Conservation (phyloP, 2,113 vertebrate genomes). For the Onychostoma macrolepis region DNA sequence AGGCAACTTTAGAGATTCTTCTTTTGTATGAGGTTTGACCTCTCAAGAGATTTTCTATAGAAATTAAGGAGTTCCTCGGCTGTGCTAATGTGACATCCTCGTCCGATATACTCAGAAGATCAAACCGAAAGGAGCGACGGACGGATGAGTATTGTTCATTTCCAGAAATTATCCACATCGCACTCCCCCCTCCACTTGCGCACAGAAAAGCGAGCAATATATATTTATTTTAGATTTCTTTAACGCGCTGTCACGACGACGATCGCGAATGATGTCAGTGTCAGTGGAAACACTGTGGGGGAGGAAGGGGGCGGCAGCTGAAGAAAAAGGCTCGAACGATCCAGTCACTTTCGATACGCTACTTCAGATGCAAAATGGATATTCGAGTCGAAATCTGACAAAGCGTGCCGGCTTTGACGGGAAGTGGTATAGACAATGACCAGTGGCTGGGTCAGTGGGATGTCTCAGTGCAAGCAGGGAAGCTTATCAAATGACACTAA, state of each 20-base stretch:
- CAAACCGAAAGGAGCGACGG: conserved; percentile 73
- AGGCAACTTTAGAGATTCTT: conserved; percentile 83
- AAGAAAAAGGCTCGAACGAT: conserved; percentile 97
- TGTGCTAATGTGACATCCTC: conserved; percentile 52
- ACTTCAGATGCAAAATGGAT: conserved; percentile 96
- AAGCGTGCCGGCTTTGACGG: conserved; percentile 93
- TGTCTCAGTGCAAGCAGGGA: conserved; percentile 89
- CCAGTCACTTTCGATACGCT: conserved; percentile 98
- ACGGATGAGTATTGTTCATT: conserved; percentile 83
- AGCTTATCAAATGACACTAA: conserved; percentile 99
- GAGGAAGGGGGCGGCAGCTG: conserved; percentile 86
- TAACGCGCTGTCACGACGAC: conserved; percentile 85
- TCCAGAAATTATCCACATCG: conserved; percentile 78
- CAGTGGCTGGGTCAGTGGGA: conserved; percentile 99
- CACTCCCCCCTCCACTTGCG: conserved; percentile 51
- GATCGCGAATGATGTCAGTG: conserved; percentile 88
- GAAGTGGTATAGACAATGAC: conserved; percentile 99
- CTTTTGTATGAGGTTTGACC: conserved; percentile 93
- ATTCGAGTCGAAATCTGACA: conserved; percentile 99
- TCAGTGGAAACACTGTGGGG: conserved; percentile 81
- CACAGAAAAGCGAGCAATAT: conserved; percentile 68
- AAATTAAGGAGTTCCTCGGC: conserved; percentile 68
- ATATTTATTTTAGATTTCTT: conserved; percentile 78
- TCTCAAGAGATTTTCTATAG: conserved; percentile 82
- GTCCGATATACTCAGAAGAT: conserved; percentile 47